phyloP scores from a whole-genome alignment of 2,113 vertebrate genomes.

The Carassius auratus region DNA sequence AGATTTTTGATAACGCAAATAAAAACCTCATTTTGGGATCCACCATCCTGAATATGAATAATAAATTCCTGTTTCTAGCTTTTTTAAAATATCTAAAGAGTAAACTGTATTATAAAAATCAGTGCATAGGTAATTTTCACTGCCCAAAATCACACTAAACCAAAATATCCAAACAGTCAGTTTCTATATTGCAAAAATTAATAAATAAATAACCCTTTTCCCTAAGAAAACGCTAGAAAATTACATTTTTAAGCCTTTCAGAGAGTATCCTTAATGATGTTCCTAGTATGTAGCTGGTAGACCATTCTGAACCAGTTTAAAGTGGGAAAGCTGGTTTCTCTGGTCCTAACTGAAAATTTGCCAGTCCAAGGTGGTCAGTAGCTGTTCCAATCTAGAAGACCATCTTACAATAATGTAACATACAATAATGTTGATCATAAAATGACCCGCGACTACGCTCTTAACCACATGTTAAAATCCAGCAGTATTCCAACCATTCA shows the following conservation, averaged over 20 bases:
- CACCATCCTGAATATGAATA: background rate
- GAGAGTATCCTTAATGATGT: background rate
- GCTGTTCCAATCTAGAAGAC: background rate
- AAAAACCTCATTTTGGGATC: background rate
- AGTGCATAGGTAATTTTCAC: background rate
- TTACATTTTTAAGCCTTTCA: background rate
- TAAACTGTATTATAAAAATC: background rate
- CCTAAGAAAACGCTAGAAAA: background rate
- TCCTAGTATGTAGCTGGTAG: background rate
- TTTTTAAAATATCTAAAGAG: background rate
- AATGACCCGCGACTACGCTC: background rate
- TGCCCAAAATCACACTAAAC: background rate
- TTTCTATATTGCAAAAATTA: background rate
- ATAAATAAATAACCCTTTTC: background rate
- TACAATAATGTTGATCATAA: background rate
- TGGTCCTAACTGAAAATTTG: background rate
- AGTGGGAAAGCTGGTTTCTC: background rate
- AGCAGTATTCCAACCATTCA: background rate
- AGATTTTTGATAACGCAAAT: background rate
- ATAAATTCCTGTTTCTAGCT: background rate
- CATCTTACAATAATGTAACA: background rate
- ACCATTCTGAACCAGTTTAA: background rate
- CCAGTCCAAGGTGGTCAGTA: background rate
- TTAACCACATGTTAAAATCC: constrained; percentile 10
- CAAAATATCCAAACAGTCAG: background rate